A percentile compares a stretch with the other conserved stretches of the same genome.
Conservation (phyloP, 1,140 invertebrate genomes). For the Teleogryllus occipitalis region DNA sequence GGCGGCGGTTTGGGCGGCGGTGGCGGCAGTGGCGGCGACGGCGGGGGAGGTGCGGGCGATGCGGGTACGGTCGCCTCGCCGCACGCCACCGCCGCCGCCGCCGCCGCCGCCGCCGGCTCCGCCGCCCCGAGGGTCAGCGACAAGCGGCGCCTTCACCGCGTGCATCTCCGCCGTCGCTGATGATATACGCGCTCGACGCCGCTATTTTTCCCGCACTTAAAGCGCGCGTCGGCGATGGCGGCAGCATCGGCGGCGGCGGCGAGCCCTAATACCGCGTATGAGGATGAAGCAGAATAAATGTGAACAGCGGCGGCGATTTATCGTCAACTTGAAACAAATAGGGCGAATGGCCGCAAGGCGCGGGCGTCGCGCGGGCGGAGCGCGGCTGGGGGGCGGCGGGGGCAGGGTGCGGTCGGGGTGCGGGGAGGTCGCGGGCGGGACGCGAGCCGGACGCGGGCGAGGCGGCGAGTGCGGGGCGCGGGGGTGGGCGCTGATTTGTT, state of each 20-base stretch:
- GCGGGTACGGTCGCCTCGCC: not conserved
- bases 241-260: too few relatives aligned
- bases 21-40: not conserved
- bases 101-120: too few relatives aligned
- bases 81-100: too few relatives aligned
- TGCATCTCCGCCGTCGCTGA: not conserved
- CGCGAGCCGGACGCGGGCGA: not conserved
- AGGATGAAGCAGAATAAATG: constrained; percentile 4
- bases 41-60: too few relatives aligned
- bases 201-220: constrained; percentile 4
- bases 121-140: too few relatives aligned
- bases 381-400: too few relatives aligned
- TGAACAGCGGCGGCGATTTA: not conserved
- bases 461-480: too few relatives aligned
- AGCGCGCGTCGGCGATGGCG: too few relatives aligned
- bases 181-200: not conserved
- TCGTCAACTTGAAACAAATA: constrained; percentile 1
- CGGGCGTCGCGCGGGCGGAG: too few relatives aligned
- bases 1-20: not conserved
- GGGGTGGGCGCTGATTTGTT: not conserved
- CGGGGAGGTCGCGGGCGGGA: not conserved
- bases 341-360: not conserved
- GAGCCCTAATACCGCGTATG: not conserved
- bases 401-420: not conserved
- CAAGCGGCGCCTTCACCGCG: not conserved